These are phyloP conservation scores for Bagarius yarrelli DNA, from an alignment of 2,113 vertebrate species.

Conservation along the genomic window DNA sequence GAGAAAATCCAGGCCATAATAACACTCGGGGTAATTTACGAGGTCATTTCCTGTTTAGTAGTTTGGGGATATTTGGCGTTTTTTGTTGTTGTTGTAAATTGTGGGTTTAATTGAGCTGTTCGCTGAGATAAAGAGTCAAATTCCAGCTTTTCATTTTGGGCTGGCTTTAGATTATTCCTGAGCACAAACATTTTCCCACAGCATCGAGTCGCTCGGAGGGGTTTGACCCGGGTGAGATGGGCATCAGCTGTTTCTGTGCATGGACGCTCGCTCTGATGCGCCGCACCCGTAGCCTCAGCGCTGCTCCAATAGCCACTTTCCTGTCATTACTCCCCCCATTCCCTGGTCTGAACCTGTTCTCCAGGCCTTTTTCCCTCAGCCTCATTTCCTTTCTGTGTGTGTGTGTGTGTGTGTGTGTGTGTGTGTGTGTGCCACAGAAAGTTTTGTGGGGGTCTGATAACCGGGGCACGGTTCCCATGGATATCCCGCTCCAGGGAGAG, in stretches of 20 bases:
- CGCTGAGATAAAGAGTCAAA: constrained; percentile 39
- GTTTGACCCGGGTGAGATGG: constrained; percentile 17
- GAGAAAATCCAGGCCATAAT: constrained; percentile 66
- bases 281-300: constrained; percentile 31
- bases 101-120: constrained; percentile 56
- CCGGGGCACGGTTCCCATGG: constrained; percentile 66
- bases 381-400: constrained; percentile 45
- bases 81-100: constrained; percentile 67
- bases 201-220: background rate
- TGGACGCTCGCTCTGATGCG: constrained; percentile 19
- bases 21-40: constrained; percentile 63
- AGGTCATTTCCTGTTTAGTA: constrained; percentile 67
- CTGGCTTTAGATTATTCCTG: constrained; percentile 36
- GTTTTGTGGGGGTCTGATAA: constrained; percentile 55
- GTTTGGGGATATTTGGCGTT: constrained; percentile 59
- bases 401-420: too few relatives aligned
- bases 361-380: constrained; percentile 8
- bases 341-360: constrained; percentile 46
- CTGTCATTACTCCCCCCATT: constrained; percentile 39
- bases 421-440: constrained; percentile 32
- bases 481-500: constrained; percentile 61
- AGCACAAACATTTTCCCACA: background rate
- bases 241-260: constrained; percentile 40
- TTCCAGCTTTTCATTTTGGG: constrained; percentile 21
- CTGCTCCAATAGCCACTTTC: constrained; percentile 48